Evolutionary conservation across 1,140 invertebrate genomes (phyloP).

Genomic region (Sarcophaga peregrina): DNA sequence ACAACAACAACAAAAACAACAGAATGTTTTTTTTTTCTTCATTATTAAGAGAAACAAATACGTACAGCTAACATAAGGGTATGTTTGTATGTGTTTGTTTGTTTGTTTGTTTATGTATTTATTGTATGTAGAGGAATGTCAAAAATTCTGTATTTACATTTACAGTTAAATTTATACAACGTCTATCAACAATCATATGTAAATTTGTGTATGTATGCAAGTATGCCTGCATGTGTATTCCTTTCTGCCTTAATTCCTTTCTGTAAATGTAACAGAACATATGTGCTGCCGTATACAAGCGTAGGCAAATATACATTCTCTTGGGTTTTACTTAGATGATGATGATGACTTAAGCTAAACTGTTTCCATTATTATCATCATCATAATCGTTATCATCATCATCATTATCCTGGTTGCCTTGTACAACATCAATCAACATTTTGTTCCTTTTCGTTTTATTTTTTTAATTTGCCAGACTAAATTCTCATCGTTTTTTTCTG

Average conservation of each 20-base stretch:
- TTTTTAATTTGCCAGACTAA: no score
- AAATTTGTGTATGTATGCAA: neutral
- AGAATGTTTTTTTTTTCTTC: no score
- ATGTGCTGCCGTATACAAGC: no score
- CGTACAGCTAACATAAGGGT: neutral
- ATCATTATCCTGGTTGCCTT: neutral
- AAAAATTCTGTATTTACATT: conserved; percentile 7
- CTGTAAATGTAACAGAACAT: no score
- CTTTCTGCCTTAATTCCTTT: neutral
- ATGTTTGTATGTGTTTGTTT: neutral
- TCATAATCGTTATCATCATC: no score
- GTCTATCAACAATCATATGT: neutral
- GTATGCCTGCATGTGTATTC: neutral
- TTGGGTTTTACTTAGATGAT: neutral
- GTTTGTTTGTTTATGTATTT: neutral
- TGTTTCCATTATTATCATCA: neutral
- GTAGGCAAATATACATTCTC: neutral
- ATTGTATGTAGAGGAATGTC: neutral
- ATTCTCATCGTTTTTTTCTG: no score
- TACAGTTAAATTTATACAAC: neutral
- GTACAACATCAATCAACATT: neutral
- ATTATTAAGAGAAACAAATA: neutral
- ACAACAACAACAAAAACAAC: no score
- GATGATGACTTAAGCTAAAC: conserved; percentile 14
- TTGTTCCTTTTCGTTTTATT: no score